Evolutionary conservation across 64 coral and sea anemone genomes (phyloP).

Genomic region (Astreopora myriophthalma): DNA sequence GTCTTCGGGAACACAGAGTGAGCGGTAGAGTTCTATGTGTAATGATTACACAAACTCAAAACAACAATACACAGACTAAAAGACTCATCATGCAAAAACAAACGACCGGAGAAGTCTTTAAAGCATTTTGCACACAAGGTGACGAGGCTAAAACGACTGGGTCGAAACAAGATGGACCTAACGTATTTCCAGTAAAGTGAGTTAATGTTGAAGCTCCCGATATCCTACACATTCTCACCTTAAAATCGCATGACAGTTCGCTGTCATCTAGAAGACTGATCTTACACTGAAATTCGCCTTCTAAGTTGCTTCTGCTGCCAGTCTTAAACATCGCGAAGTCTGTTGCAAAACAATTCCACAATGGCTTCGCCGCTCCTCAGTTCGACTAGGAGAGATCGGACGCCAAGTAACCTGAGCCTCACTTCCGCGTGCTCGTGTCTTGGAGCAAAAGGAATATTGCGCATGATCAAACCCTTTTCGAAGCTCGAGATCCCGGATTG

Average conservation of each 20-base stretch:
- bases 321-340: slow-evolving; percentile 70
- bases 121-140: background rate
- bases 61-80: background rate
- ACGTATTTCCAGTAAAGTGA: background rate
- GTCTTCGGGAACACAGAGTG: background rate
- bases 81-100: background rate
- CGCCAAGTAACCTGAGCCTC: slow-evolving; percentile 26
- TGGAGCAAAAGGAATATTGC: background rate
- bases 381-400: background rate
- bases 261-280: slow-evolving; percentile 96
- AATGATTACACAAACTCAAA: background rate
- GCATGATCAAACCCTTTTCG: background rate
- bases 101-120: background rate
- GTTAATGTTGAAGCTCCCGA: too few species aligned
- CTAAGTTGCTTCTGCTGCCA: slow-evolving; percentile 89
- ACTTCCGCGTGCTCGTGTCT: background rate
- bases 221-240: slow-evolving; percentile 84
- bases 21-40: background rate
- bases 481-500: background rate
- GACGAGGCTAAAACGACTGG: background rate
- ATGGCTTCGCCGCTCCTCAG: background rate
- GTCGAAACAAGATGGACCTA: background rate
- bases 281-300: slow-evolving; percentile 91
- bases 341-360: background rate
- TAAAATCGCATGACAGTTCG: slow-evolving; percentile 97